Conservation (phyloP, 2,888 invertebrate genomes). For the Ischnura elegans region DNA sequence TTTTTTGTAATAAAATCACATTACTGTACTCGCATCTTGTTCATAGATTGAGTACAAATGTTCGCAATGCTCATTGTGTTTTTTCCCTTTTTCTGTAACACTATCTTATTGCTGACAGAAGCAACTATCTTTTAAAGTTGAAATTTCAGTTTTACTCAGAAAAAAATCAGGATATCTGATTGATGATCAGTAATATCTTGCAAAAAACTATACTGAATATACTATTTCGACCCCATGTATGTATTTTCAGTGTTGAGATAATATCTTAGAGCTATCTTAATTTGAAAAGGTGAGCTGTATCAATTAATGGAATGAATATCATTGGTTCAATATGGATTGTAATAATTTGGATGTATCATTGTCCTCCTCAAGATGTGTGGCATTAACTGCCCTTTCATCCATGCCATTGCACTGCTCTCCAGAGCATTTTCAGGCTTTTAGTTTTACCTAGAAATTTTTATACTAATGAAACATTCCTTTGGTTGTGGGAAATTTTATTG, state of each 20-base stretch:
- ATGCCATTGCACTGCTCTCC: background rate
- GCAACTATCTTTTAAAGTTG: no score
- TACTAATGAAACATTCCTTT: constrained; percentile 48
- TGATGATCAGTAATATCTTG: no score
- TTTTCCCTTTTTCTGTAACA: background rate
- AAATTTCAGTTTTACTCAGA: no score
- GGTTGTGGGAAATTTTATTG: constrained; percentile 44
- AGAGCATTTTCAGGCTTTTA: background rate
- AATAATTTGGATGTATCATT: background rate
- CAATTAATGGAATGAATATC: background rate
- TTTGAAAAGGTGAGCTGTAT: background rate
- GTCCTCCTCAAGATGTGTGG: background rate
- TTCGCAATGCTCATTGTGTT: background rate
- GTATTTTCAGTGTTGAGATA: background rate
- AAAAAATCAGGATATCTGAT: no score
- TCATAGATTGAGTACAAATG: background rate
- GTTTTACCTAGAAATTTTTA: background rate
- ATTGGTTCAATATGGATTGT: background rate
- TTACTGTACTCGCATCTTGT: background rate
- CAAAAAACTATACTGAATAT: no score
- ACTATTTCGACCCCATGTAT: no score
- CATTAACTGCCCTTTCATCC: background rate
- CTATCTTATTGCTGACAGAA: no score
- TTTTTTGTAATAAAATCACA: background rate
- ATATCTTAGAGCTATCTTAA: background rate